Evolutionary conservation across 2,113 vertebrate genomes (phyloP).

Genomic region (Perognathus longimembris): DNA sequence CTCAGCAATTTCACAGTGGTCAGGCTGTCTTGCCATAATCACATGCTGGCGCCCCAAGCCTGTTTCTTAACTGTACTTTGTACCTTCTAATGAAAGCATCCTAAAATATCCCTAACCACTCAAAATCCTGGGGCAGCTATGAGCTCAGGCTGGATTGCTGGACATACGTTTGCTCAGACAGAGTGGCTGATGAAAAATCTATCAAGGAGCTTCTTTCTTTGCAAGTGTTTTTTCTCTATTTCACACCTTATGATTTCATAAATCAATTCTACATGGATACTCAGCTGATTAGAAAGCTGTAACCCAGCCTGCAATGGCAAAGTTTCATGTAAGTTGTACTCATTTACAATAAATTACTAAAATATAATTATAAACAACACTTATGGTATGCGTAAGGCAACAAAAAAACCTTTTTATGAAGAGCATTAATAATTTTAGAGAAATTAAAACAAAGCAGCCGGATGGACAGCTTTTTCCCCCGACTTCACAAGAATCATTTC

Average conservation of each 20-base stretch:
- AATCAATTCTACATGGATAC: background rate
- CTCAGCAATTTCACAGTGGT: conserved; percentile 96
- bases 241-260: background rate
- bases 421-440: background rate
- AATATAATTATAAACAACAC: background rate
- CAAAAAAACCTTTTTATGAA: background rate
- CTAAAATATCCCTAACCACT: conserved; percentile 93
- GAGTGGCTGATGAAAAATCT: conserved; percentile 77
- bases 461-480: background rate
- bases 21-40: conserved; percentile 97
- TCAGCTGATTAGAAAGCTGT: background rate
- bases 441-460: background rate
- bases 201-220: conserved; percentile 9
- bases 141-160: conserved; percentile 88
- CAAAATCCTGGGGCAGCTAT: conserved; percentile 81
- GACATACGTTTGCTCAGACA: conserved; percentile 74
- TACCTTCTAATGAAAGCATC: conserved; percentile 95
- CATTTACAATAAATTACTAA: background rate
- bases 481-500: background rate
- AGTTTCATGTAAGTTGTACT: background rate
- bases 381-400: conserved; percentile 2
- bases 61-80: conserved; percentile 91
- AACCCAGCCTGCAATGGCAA: fast-evolving
- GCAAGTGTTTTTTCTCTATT: conserved; percentile 30
- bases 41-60: conserved; percentile 93